phyloP scores from a whole-genome alignment of 2,888 invertebrate species.

The Lagria hirta region DNA sequence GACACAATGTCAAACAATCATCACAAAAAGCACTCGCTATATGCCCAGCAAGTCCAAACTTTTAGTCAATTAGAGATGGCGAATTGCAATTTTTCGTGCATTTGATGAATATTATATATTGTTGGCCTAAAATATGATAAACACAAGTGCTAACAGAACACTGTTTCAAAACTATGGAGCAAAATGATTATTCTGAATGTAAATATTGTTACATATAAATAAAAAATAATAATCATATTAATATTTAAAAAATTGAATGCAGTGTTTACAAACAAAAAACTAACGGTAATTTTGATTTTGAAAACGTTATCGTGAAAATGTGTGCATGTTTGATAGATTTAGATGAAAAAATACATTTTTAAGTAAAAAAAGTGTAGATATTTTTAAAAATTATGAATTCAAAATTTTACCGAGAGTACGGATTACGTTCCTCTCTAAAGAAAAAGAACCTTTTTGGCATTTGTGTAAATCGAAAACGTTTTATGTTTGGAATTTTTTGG shows the following conservation, averaged over 20 bases:
- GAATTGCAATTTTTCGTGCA: constrained; percentile 33
- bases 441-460: constrained; percentile 46
- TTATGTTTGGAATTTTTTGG: constrained; percentile 45
- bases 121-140: constrained; percentile 42
- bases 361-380: constrained; percentile 47
- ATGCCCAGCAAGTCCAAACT: constrained; percentile 38
- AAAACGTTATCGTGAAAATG: constrained; percentile 38
- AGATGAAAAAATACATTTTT: constrained; percentile 40
- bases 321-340: constrained; percentile 46
- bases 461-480: constrained; percentile 45
- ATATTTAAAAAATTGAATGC: constrained; percentile 44
- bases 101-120: constrained; percentile 35
- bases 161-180: constrained; percentile 44
- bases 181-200: constrained; percentile 60
- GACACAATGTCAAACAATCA: constrained; percentile 18
- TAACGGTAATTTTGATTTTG: constrained; percentile 33
- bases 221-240: constrained; percentile 48
- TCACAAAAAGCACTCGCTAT: constrained; percentile 19
- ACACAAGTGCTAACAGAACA: constrained; percentile 40
- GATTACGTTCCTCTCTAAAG: constrained; percentile 55
- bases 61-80: constrained; percentile 48
- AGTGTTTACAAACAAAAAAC: constrained; percentile 36
- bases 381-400: constrained; percentile 48
- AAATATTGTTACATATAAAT: constrained; percentile 59
- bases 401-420: constrained; percentile 54